A percentile compares a stretch with the other conserved stretches of the same genome.
Conservation (phyloP, 1,140 invertebrate species). For the Drosophila miranda region DNA sequence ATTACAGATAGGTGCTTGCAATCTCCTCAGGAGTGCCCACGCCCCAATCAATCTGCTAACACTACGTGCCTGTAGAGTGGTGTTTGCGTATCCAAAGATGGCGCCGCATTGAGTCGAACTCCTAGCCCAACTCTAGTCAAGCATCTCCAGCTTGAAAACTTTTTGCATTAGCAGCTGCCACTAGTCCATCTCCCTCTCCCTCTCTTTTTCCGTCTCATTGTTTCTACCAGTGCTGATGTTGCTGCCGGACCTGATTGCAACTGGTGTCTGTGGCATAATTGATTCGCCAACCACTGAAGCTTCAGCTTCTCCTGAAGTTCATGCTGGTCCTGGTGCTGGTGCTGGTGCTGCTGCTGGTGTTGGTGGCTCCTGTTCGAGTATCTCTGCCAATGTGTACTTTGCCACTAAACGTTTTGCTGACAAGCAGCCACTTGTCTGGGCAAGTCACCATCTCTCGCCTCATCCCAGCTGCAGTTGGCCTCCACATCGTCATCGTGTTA, state of each 20-base stretch:
- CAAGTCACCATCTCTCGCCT: constrained; percentile 8
- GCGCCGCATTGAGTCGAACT: constrained; percentile 19
- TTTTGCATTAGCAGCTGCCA: constrained; percentile 73
- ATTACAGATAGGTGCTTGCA: no score
- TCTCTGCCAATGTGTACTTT: constrained; percentile 48
- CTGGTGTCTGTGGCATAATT: constrained; percentile 77
- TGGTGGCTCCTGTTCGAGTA: constrained; percentile 16
- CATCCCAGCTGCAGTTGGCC: constrained; percentile 35
- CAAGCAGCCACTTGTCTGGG: constrained; percentile 68
- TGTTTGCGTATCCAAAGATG: constrained; percentile 35
- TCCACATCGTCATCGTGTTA: constrained; percentile 56
- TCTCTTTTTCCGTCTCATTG: constrained; percentile 17
- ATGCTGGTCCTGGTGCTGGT: neutral
- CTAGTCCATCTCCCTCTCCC: constrained; percentile 20
- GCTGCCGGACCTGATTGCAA: constrained; percentile 49
- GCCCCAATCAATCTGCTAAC: constrained; percentile 5
- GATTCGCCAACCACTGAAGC: constrained; percentile 63
- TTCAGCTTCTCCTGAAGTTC: neutral
- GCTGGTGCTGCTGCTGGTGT: neutral
- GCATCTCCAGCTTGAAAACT: constrained; percentile 52
- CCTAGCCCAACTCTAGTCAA: neutral
- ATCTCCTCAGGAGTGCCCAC: no score
- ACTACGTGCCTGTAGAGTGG: constrained; percentile 13
- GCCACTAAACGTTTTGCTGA: constrained; percentile 79
- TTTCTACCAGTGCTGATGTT: neutral